phyloP scores from a whole-genome alignment of 2,113 vertebrate species.

The Sinocyclocheilus rhinocerous region DNA sequence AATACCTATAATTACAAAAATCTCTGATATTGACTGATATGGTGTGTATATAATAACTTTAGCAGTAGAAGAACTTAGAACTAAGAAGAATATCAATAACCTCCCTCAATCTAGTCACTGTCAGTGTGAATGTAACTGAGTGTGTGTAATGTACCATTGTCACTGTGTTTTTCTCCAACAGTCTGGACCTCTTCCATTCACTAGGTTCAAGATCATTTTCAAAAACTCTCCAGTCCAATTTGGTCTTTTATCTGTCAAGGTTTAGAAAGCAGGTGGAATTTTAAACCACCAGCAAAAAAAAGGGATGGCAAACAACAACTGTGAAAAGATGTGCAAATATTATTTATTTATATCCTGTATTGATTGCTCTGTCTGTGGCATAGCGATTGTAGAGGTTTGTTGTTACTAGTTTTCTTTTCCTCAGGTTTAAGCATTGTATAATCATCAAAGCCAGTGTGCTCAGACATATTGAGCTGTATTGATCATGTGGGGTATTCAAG shows the following conservation, averaged over 20 bases:
- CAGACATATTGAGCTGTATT: neutral
- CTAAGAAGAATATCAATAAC: too few relatives aligned
- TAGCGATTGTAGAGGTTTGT: neutral
- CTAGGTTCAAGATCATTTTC: neutral
- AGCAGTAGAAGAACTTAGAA: too few relatives aligned
- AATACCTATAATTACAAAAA: too few relatives aligned
- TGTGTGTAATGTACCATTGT: neutral
- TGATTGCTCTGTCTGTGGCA: neutral
- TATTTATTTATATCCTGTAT: neutral
- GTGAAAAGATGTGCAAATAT: neutral
- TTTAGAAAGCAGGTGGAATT: slow-evolving; percentile 1
- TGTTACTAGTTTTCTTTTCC: neutral
- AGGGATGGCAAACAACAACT: neutral
- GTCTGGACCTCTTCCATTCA: neutral
- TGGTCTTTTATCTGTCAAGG: neutral
- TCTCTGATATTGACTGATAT: too few relatives aligned
- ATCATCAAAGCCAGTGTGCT: neutral
- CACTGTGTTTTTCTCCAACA: neutral
- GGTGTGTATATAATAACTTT: too few relatives aligned
- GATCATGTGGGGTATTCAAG: too few relatives aligned
- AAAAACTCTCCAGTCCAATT: neutral
- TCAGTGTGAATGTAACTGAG: neutral
- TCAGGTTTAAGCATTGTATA: too few relatives aligned
- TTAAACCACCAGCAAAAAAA: neutral
- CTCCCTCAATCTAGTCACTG: neutral